Conservation (phyloP, 2,888 invertebrate species). For the Eupithecia subfuscata region DNA sequence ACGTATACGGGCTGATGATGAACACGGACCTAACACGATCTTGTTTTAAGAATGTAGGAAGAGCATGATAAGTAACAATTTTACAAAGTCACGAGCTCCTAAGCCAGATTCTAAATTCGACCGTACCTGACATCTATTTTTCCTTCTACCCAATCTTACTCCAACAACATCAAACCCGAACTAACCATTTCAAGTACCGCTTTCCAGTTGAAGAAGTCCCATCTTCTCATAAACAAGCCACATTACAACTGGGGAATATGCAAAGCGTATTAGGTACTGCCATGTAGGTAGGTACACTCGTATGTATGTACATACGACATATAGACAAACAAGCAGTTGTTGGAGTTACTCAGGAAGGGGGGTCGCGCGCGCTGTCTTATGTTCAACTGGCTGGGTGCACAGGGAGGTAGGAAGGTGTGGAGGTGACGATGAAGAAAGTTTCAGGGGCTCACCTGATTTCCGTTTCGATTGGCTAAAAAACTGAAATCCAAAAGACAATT, state of each 20-base stretch:
- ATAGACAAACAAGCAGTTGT: slow-evolving; percentile 80
- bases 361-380: slow-evolving; percentile 75
- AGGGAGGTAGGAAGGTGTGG: slow-evolving; percentile 42
- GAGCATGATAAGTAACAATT: neutral
- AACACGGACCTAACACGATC: neutral
- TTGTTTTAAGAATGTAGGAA: neutral
- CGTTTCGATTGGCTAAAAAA: neutral
- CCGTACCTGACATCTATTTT: no score
- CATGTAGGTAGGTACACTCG: slow-evolving; percentile 49
- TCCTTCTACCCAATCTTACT: neutral
- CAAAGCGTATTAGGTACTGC: slow-evolving; percentile 58
- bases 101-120: neutral
- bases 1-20: no score
- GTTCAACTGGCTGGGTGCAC: slow-evolving; percentile 72
- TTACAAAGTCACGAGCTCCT: neutral
- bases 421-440: slow-evolving; percentile 23
- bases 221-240: slow-evolving; percentile 25
- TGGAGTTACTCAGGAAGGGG: slow-evolving; percentile 71
- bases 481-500: neutral
- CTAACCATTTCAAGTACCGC: neutral
- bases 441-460: neutral
- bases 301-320: slow-evolving; percentile 59
- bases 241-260: slow-evolving; percentile 41
- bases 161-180: neutral
- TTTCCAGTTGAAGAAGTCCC: slow-evolving; percentile 24